Evolutionary conservation across 2,888 invertebrate species (phyloP).

Genomic region (Coecobrya sp.): DNA sequence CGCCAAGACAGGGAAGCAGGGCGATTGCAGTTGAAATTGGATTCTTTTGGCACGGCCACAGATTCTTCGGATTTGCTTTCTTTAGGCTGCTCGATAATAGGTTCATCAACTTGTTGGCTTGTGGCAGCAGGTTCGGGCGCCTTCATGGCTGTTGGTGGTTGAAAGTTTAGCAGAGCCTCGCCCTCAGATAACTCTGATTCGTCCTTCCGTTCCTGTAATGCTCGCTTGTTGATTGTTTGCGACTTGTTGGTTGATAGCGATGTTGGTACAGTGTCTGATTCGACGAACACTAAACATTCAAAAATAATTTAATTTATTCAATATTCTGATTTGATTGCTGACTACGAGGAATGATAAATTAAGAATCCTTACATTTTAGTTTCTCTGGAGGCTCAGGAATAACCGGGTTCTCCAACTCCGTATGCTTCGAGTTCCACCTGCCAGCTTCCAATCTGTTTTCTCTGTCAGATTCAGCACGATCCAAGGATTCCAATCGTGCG

Average conservation of each 20-base stretch:
- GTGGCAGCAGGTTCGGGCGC: neutral
- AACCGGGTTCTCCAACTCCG: slow-evolving; percentile 7
- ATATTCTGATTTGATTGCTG: too few species aligned
- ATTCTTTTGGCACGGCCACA: neutral
- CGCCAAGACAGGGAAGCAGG: neutral
- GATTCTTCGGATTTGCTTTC: too few species aligned
- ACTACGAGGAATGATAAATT: too few species aligned
- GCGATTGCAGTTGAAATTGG: neutral
- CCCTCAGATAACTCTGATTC: neutral
- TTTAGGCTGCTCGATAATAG: too few species aligned
- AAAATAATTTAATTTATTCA: neutral
- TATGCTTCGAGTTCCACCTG: slow-evolving; percentile 31
- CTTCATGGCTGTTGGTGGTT: too few species aligned
- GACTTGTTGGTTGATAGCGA: neutral
- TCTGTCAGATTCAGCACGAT: neutral
- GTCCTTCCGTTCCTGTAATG: neutral
- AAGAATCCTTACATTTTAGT: slow-evolving; percentile 2
- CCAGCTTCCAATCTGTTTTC: slow-evolving; percentile 47
- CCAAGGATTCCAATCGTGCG: neutral
- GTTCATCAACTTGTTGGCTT: too few species aligned
- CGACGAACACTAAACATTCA: neutral
- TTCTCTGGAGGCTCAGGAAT: slow-evolving; percentile 44
- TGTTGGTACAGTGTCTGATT: neutral
- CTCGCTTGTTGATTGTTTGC: neutral
- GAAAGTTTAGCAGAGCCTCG: neutral